Percentiles rank a stretch among this genome's conserved stretches.
Evolutionary conservation across 2,113 vertebrate species (phyloP).

Genomic region (Okapia johnstoni): DNA sequence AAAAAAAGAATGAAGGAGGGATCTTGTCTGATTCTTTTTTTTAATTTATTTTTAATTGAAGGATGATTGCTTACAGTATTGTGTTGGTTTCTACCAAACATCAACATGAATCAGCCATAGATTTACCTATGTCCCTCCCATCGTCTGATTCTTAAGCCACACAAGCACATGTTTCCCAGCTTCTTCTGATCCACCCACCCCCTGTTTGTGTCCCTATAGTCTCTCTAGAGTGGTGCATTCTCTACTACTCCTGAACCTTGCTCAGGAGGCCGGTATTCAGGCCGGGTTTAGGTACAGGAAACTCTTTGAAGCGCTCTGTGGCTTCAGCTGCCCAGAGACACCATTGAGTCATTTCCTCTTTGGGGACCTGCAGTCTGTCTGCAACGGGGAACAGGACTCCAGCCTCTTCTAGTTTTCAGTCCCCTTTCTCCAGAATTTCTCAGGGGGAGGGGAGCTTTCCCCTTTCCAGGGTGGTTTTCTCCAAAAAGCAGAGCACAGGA

Average conservation of each 20-base stretch:
- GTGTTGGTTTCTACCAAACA: neutral
- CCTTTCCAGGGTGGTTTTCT: neutral
- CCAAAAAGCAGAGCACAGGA: neutral
- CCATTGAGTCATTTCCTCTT: constrained; percentile 55
- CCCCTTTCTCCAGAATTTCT: neutral
- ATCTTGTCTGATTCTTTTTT: neutral
- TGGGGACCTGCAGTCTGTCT: neutral
- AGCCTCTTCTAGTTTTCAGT: neutral
- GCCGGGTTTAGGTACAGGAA: neutral
- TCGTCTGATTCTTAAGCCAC: fast-evolving
- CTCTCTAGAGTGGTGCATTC: fast-evolving
- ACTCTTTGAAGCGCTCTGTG: constrained; percentile 36
- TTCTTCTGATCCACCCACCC: neutral
- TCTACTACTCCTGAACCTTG: neutral
- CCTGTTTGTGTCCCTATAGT: fast-evolving
- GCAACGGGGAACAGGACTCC: neutral
- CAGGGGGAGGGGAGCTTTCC: neutral
- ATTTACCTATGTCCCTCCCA: neutral
- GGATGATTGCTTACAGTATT: neutral
- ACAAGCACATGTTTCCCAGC: fast-evolving
- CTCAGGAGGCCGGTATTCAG: neutral
- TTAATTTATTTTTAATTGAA: neutral
- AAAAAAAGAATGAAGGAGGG: neutral
- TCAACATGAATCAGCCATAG: neutral
- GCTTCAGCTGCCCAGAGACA: constrained; percentile 44